phyloP scores from a whole-genome alignment of 2,113 vertebrate genomes.

The Monopterus albus region DNA sequence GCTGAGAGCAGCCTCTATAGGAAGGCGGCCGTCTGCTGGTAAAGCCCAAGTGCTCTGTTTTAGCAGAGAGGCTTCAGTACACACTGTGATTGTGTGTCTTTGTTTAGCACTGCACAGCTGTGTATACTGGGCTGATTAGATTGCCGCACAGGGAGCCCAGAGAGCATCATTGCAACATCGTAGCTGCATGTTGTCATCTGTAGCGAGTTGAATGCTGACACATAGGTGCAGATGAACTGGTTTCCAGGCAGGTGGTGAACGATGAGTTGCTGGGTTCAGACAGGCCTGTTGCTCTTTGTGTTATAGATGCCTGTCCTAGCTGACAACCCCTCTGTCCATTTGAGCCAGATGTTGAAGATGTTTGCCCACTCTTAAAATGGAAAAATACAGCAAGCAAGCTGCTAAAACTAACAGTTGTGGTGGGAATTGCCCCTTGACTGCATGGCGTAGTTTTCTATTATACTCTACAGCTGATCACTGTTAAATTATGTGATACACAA shows the following conservation, averaged over 20 bases:
- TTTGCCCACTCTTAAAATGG: slow-evolving; percentile 68
- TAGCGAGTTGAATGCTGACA: slow-evolving; percentile 18
- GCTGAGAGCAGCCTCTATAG: slow-evolving; percentile 4
- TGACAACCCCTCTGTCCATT: slow-evolving; percentile 56
- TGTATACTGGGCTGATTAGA: slow-evolving; percentile 29
- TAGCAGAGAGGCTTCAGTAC: slow-evolving; percentile 7
- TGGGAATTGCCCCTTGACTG: slow-evolving; percentile 58
- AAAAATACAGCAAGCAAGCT: slow-evolving; percentile 65
- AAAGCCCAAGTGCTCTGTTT: slow-evolving; percentile 7
- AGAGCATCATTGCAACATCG: slow-evolving; percentile 17
- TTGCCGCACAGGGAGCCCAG: background rate
- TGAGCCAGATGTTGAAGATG: slow-evolving; percentile 73
- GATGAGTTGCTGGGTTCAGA: slow-evolving; percentile 49
- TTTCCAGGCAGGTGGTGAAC: slow-evolving; percentile 42
- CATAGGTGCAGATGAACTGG: slow-evolving; percentile 36
- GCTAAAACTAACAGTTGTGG: slow-evolving; percentile 68
- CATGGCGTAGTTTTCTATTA: slow-evolving; percentile 56
- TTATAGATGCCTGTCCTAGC: slow-evolving; percentile 44
- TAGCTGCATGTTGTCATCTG: slow-evolving; percentile 37
- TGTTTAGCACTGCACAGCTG: slow-evolving; percentile 57
- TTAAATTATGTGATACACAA: slow-evolving; percentile 43
- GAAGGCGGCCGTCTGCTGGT: slow-evolving; percentile 6
- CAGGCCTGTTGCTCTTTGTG: slow-evolving; percentile 53
- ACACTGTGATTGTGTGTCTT: slow-evolving; percentile 34
- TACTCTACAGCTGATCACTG: slow-evolving; percentile 58